Base-by-base conservation (phyloP, 2,888 invertebrate genomes). In the Synanthedon tipuliformis region DNA sequence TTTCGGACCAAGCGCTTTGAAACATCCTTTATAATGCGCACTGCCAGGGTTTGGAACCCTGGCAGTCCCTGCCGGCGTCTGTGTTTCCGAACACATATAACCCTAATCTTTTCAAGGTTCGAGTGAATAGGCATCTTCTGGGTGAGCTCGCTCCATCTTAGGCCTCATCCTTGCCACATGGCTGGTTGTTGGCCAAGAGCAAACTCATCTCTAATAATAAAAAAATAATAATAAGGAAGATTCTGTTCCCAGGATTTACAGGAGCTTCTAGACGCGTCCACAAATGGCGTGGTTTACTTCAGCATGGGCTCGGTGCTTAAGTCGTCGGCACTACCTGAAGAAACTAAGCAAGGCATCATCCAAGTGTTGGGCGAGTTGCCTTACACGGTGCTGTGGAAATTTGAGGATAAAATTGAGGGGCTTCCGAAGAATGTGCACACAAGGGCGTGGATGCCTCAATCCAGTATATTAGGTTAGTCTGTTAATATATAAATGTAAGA, bases 351-450 rank as follows among this genome's bases (percentile, higher is more conserved):
- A 2, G 71, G 63, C 0, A 52, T 82, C 2, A 50, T 79, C 12
- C 54, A 59, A 12, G 59, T 70, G 4, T 61, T 82, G 12, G 65
- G 68, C 0, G 57, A 61, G 1, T 55, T 80, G 1, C 73, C 75
- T 0, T 78, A 81, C 54, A 80, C 81, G 0, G 83, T 89, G 23
- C 66, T 89, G 3, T 89, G 89, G 89, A 89, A 89, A 63, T 89
- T 81, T 52, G 75, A 73, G 5, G 58, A 74, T 0, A 53, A 60
- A 2, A 52, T 87, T 1, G 61, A 71, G 0, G 71, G 67, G 1
- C 59, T 81, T 13, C 85, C 88, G 0, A 65, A 71, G 52, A 88
- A 88, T 52, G 73, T 90, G 0, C 80, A 84, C 53, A 65, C 88
- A 2, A 66, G 73, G 16, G 62, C 80, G 1, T 90, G 89, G 89